These are phyloP conservation scores for Drosophila dunni DNA, from an alignment of 1,140 invertebrate genomes.

Conservation along the genomic window DNA sequence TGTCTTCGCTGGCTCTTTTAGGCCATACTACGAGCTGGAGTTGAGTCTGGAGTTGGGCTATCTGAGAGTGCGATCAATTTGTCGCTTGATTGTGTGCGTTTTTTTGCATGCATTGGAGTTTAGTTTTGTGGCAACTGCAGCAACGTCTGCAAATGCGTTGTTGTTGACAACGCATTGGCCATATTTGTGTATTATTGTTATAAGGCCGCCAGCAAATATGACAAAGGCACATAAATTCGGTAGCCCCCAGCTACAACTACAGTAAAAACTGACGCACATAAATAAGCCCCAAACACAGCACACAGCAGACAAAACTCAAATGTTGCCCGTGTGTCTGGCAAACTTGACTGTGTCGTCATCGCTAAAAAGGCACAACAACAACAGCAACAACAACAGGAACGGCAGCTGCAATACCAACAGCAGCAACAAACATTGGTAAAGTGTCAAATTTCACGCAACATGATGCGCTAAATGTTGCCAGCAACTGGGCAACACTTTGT, in stretches of 20 bases:
- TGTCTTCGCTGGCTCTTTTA: conserved; percentile 26
- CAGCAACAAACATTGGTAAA: conserved; percentile 51
- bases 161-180: conserved; percentile 80
- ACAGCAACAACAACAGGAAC: conserved; percentile 7
- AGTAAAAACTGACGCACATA: conserved; percentile 42
- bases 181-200: conserved; percentile 80
- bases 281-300: conserved; percentile 47
- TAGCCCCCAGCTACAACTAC: conserved; percentile 55
- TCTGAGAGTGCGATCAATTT: conserved; percentile 78
- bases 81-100: conserved; percentile 77
- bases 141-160: conserved; percentile 42
- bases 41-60: conserved; percentile 54
- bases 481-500: conserved; percentile 59
- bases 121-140: conserved; percentile 10
- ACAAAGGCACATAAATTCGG: conserved; percentile 82
- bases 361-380: conserved; percentile 23
- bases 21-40: conserved; percentile 31
- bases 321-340: conserved; percentile 74
- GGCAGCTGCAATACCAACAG: conserved; percentile 18
- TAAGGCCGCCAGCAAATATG: conserved; percentile 72
- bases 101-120: conserved; percentile 54
- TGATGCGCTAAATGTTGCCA: conserved; percentile 81
- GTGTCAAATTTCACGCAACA: conserved; percentile 83
- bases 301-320: conserved; percentile 30
- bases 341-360: conserved; percentile 70